Evolutionary conservation across 2,888 invertebrate species (phyloP), one percentile per base, ranked within the genome.

Genomic region (Mythimna impura): DNA sequence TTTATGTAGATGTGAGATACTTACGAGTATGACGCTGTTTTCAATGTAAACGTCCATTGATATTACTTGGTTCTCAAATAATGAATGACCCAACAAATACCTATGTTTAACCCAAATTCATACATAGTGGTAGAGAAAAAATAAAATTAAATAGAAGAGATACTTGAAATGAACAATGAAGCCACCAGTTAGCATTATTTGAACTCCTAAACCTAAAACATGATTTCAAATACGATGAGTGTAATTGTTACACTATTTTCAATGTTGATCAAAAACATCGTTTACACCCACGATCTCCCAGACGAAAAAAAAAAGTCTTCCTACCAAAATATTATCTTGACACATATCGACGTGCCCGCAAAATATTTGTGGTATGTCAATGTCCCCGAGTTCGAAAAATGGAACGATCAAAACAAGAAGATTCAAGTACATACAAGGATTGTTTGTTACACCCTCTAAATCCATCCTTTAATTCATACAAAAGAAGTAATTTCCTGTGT

Each of bases 401-500:
- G 12, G 10, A 61, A 47, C 62, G 55, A 69, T 36, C 30, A 66
- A 71, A 78, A 71, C 64, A 40, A 40, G 65, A 68, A 36, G 54
- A 76, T 70, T 58, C 69, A 78, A 79, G 67, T 71, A 50, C 58
- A 68, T 71, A 50, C 55, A 68, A 66, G 52, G 52, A 75, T 73
- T 71, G 71, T 40, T 66, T 74, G 61, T 77, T 67, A 25, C 47
- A 57, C 40, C 71, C 63, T 65, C 63, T 63, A 72, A 76, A 76
- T 76, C 71, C 73, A 65, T 72, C 55, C 75, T 68, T 73, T 82
- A 83, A 86, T 84, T 84, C 80, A 78, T 83, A 75, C 70, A 82
- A 61, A 60, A 61, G 61, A 61, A 76, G 78, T 81, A 74, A 81
- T 85, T 78, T 86, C 81, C 80, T 87, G 69, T 84, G 81, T 86